phyloP scores from a whole-genome alignment of 2,888 invertebrate species.

The Neoscelio sp. region DNA sequence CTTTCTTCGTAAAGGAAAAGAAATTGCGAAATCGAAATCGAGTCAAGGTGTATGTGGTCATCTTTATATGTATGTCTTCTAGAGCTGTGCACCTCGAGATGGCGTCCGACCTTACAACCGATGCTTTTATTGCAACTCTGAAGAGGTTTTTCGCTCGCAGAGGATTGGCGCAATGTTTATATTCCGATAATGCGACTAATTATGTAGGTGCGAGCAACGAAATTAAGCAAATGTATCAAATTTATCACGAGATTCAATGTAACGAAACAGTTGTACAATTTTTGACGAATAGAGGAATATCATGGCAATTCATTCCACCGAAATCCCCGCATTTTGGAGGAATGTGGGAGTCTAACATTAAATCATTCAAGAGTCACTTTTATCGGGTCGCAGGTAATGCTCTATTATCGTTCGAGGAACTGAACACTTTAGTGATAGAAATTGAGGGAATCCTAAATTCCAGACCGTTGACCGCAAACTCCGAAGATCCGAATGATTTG shows the following conservation, averaged over 20 bases:
- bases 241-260: not conserved
- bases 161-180: constrained; percentile 70
- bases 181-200: constrained; percentile 76
- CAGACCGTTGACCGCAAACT: constrained; percentile 49
- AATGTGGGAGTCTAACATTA: constrained; percentile 72
- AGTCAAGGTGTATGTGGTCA: constrained; percentile 52
- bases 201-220: constrained; percentile 75
- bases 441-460: constrained; percentile 66
- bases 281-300: constrained; percentile 27
- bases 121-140: constrained; percentile 74
- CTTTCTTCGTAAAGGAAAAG: too few species aligned
- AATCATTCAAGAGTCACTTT: constrained; percentile 72
- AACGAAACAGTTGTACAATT: not conserved
- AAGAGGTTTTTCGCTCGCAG: constrained; percentile 75
- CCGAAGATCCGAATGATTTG: constrained; percentile 58
- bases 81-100: constrained; percentile 77
- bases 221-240: constrained; percentile 45
- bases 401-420: constrained; percentile 69
- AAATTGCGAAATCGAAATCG: too few species aligned
- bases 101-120: constrained; percentile 72
- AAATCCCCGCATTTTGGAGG: constrained; percentile 72
- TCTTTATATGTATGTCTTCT: constrained; percentile 75
- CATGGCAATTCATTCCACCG: constrained; percentile 72
- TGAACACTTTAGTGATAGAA: constrained; percentile 52
- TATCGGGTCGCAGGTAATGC: constrained; percentile 54